Percentiles rank a stretch among this genome's conserved stretches.
Evolutionary conservation across 2,797 vertebrate genomes (phyloP).

Genomic region (Moxostoma hubbsi): DNA sequence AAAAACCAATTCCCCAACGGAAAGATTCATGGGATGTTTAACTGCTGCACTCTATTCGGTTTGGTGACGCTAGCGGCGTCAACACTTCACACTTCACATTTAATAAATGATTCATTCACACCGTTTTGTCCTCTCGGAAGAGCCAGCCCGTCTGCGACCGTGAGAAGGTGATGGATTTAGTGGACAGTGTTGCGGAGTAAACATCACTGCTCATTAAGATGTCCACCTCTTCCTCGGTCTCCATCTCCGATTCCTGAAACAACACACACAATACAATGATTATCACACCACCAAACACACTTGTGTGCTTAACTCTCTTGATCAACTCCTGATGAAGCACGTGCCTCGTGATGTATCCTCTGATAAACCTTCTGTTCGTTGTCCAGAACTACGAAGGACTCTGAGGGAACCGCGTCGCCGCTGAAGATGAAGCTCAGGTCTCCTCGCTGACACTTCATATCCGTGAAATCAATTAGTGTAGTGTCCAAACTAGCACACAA

Average conservation of each 20-base stretch:
- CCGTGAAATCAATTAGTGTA: conserved; percentile 97
- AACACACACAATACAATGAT: not conserved
- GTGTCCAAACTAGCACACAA: conserved; percentile 88
- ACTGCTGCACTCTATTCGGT: too few species aligned
- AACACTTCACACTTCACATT: too few species aligned
- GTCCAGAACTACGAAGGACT: conserved; percentile 98
- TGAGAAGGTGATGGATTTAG: conserved; percentile 97
- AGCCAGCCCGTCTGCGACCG: conserved; percentile 97
- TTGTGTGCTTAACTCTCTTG: too few species aligned
- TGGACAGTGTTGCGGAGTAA: conserved; percentile 97
- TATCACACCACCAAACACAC: not conserved
- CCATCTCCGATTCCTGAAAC: conserved; percentile 94
- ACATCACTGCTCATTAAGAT: conserved; percentile 99
- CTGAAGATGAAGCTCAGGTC: conserved; percentile 99
- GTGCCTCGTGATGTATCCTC: conserved; percentile 96
- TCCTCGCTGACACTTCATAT: conserved; percentile 99
- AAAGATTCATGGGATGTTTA: too few species aligned
- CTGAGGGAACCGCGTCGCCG: conserved; percentile 90
- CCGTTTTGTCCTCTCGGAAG: conserved; percentile 97
- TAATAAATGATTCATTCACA: too few species aligned
- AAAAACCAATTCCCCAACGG: too few species aligned
- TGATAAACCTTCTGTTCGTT: conserved; percentile 99
- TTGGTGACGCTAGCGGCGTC: too few species aligned
- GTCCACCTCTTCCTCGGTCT: conserved; percentile 98
- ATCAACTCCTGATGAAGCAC: not conserved